Conservation (phyloP, 1,140 invertebrate genomes). For the Microvelia longipes region DNA sequence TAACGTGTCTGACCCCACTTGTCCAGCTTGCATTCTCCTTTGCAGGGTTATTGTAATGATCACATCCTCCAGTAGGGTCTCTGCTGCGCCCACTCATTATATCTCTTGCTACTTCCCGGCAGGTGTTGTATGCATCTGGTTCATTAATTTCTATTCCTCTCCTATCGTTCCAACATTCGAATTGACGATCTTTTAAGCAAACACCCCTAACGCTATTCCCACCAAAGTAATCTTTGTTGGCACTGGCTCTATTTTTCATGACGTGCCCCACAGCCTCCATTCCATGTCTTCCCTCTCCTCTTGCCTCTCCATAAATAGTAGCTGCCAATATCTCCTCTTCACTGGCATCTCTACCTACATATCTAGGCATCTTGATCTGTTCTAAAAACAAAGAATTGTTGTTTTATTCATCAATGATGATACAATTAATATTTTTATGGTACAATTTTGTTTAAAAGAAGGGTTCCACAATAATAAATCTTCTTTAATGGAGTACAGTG, state of each 20-base stretch:
- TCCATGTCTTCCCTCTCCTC: neutral
- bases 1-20: neutral
- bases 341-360: neutral
- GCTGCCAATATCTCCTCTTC: neutral
- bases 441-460: too few relatives aligned
- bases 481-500: too few relatives aligned
- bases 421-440: too few relatives aligned
- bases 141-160: neutral
- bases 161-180: neutral
- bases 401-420: too few relatives aligned
- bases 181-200: neutral
- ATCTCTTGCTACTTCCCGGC: neutral
- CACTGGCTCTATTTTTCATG: neutral
- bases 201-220: neutral
- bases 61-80: neutral
- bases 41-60: neutral
- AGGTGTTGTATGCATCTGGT: neutral
- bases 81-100: neutral
- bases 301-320: neutral
- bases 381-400: too few relatives aligned
- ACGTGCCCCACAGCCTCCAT: neutral
- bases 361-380: neutral
- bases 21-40: neutral
- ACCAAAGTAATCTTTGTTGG: neutral
- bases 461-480: too few relatives aligned